Percentiles rank a stretch among this genome's conserved stretches.
phyloP scores from a whole-genome alignment of 2,888 invertebrate genomes.

The Fragum sueziense region DNA sequence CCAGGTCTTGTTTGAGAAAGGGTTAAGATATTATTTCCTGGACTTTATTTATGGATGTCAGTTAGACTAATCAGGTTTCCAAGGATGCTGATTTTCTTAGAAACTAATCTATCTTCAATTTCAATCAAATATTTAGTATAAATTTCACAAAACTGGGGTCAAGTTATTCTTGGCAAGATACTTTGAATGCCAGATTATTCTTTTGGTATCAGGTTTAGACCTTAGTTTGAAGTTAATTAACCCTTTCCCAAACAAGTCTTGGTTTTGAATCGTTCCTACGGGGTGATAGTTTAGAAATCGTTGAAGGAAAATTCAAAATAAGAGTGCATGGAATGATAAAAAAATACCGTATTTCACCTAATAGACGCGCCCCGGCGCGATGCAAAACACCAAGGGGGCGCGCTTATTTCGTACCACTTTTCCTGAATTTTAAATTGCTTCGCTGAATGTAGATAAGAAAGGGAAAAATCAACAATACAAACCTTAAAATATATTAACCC shows the following conservation, averaged over 20 bases:
- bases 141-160: not conserved
- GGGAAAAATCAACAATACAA: too few relatives aligned
- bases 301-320: too few relatives aligned
- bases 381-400: too few relatives aligned
- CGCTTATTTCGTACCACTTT: too few relatives aligned
- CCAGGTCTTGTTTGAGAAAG: too few relatives aligned
- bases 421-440: too few relatives aligned
- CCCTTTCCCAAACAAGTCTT: not conserved
- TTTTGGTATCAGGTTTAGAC: not conserved
- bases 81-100: not conserved
- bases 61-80: not conserved
- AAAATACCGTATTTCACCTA: too few relatives aligned
- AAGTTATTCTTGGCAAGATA: not conserved
- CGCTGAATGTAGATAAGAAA: too few relatives aligned
- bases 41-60: constrained; percentile 9
- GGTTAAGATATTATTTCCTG: constrained; percentile 17
- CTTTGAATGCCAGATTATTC: not conserved
- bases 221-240: too few relatives aligned
- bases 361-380: too few relatives aligned
- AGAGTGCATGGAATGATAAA: too few relatives aligned
- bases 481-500: too few relatives aligned
- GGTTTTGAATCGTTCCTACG: not conserved
- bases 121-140: not conserved
- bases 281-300: not conserved
- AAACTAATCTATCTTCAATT: not conserved